Evolutionary conservation across 2,113 vertebrate genomes (phyloP).

Genomic region (Oenanthe melanoleuca): DNA sequence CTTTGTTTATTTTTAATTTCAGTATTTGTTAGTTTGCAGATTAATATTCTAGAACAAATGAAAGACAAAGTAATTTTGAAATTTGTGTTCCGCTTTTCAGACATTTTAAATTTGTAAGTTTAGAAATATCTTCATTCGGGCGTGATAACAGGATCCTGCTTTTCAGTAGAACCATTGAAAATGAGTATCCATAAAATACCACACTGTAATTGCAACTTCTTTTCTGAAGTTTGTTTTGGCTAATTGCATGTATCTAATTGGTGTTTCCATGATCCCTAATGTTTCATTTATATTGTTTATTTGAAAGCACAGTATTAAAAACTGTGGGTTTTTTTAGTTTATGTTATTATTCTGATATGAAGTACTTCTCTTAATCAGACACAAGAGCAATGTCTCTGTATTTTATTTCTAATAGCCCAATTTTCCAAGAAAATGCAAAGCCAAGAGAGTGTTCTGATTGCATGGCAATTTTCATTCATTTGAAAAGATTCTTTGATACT

Average conservation of each 20-base stretch:
- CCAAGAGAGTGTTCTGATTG: not conserved
- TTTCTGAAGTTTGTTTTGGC: not conserved
- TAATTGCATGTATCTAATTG: not conserved
- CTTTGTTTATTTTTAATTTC: not conserved
- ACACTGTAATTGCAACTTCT: not conserved
- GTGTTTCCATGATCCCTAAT: not conserved
- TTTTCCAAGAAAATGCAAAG: not conserved
- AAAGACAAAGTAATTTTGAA: not conserved
- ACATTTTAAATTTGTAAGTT: not conserved
- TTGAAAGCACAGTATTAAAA: not conserved
- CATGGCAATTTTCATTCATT: not conserved
- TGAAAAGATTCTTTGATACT: not conserved
- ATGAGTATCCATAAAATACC: not conserved
- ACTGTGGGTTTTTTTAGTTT: not conserved
- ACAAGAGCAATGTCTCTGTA: not conserved
- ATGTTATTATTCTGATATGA: not conserved
- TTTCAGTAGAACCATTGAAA: not conserved
- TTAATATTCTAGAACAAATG: not conserved
- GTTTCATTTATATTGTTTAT: not conserved
- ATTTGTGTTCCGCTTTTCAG: not conserved
- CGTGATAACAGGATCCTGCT: not conserved
- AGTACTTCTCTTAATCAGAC: not conserved
- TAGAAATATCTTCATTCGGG: not conserved
- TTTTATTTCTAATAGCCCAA: not conserved
- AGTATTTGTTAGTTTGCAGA: not conserved